Evolutionary conservation across 2,888 invertebrate genomes (phyloP).

Genomic region (Listrodromus nycthemerus): DNA sequence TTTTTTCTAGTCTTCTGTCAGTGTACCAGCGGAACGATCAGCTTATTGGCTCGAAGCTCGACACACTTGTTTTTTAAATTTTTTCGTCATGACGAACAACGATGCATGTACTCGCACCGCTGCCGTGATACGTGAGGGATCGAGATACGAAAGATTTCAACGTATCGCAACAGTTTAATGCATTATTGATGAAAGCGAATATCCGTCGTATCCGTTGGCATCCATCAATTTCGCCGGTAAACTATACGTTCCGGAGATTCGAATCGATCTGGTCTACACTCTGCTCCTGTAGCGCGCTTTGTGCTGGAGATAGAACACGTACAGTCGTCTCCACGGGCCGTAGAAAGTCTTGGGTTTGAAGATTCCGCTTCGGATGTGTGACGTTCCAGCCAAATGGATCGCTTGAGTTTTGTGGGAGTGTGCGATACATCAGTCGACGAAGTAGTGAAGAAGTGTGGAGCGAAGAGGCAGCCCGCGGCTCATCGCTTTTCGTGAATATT

Average conservation of each 20-base stretch:
- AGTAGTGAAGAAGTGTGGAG: constrained; percentile 4
- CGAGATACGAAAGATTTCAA: not conserved
- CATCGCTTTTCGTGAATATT: constrained; percentile 69
- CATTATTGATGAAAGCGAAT: constrained; percentile 20
- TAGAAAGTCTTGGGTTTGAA: constrained; percentile 37
- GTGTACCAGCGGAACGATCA: not conserved
- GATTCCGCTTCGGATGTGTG: constrained; percentile 53
- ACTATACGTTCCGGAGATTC: constrained; percentile 24
- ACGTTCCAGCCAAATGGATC: constrained; percentile 59
- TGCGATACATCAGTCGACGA: constrained; percentile 61
- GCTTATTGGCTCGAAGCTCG: not conserved
- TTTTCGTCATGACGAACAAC: not conserved
- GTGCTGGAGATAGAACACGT: not conserved
- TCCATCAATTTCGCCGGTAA: constrained; percentile 41
- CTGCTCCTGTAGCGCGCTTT: constrained; percentile 15
- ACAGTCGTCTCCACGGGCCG: not conserved
- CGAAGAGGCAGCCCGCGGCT: constrained; percentile 42
- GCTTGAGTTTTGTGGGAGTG: constrained; percentile 57
- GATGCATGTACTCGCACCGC: not conserved
- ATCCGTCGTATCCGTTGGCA: not conserved
- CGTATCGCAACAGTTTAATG: not conserved
- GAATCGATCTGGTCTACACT: constrained; percentile 18
- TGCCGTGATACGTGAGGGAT: not conserved
- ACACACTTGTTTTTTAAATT: not conserved
- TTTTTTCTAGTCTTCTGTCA: too few species aligned